phyloP scores from a whole-genome alignment of 2,888 invertebrate genomes.

The Epinotia demarniana region DNA sequence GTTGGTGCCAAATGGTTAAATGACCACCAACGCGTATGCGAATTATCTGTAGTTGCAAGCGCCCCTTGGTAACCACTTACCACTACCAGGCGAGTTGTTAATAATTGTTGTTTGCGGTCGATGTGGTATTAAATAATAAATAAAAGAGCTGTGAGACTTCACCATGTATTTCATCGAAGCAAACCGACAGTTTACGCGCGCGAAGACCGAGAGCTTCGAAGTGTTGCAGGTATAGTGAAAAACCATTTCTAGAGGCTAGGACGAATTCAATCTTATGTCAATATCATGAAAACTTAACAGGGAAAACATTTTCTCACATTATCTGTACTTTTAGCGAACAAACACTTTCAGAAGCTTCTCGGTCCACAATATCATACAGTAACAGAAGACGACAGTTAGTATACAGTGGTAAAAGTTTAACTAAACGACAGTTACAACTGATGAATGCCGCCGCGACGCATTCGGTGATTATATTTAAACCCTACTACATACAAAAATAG shows the following conservation, averaged over 20 bases:
- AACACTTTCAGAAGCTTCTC: neutral
- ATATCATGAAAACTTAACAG: too few species aligned
- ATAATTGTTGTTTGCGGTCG: too few species aligned
- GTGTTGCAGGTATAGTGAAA: neutral
- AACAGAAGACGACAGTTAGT: too few species aligned
- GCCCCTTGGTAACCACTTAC: too few species aligned
- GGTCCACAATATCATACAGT: neutral
- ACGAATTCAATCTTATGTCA: too few species aligned
- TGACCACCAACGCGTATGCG: too few species aligned
- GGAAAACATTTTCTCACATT: too few species aligned
- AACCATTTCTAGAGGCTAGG: neutral
- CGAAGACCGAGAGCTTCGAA: neutral
- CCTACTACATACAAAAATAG: constrained; percentile 54
- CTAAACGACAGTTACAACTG: constrained; percentile 20
- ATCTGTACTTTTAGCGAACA: neutral
- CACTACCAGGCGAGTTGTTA: too few species aligned
- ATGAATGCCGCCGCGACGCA: neutral
- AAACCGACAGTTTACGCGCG: constrained; percentile 16
- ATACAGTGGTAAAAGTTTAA: neutral
- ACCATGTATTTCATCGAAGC: constrained; percentile 39
- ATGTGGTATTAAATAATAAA: neutral
- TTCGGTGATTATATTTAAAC: constrained; percentile 9
- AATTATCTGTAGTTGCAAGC: too few species aligned
- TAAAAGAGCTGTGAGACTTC: constrained; percentile 28
- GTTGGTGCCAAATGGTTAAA: too few species aligned